These are phyloP conservation scores for Zapornia atra DNA, from an alignment of 2,113 vertebrate species.

Conservation along the genomic window DNA sequence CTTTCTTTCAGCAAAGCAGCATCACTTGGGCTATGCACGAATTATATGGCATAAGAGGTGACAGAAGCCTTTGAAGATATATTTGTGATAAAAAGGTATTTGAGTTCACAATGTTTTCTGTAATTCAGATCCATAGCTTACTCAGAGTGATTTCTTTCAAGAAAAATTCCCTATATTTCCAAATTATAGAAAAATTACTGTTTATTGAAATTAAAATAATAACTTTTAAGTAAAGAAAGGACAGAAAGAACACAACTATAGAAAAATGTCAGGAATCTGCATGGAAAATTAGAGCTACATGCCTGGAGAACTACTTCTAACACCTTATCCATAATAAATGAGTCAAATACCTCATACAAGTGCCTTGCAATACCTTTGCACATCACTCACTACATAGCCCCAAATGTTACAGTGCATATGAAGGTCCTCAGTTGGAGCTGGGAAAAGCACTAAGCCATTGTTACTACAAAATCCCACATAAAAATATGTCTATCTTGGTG, in stretches of 20 bases:
- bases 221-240: background rate
- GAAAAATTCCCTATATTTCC: background rate
- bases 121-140: background rate
- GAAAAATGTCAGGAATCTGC: background rate
- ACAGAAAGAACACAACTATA: background rate
- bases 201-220: background rate
- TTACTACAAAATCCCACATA: background rate
- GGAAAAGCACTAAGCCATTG: background rate
- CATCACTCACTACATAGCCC: background rate
- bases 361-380: background rate
- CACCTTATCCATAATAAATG: background rate
- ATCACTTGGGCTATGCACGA: background rate
- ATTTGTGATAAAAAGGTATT: background rate
- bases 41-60: background rate
- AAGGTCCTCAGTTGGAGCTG: background rate
- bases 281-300: background rate
- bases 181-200: background rate
- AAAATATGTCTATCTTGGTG: background rate
- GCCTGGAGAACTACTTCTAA: background rate
- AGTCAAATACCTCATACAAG: background rate
- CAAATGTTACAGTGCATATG: background rate
- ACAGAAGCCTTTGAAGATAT: background rate
- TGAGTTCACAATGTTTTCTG: background rate
- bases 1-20: background rate
- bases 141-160: background rate